phyloP scores from a whole-genome alignment of 2,888 invertebrate species.

The Mystacides longicornis region DNA sequence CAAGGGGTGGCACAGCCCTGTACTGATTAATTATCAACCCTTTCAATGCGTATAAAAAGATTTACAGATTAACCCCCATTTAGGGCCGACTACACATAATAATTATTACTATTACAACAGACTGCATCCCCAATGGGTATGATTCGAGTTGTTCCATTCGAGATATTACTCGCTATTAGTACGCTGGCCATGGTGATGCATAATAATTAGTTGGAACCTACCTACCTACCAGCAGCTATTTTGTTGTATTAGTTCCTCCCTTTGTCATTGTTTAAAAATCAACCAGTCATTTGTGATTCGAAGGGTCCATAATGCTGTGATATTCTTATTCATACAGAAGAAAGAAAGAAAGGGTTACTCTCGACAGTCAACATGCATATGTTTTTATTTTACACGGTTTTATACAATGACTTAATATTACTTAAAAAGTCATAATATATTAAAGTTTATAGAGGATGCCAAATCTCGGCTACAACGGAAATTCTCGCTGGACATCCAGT shows the following conservation, averaged over 20 bases:
- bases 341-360: not conserved
- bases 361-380: no score
- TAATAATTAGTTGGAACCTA: not conserved
- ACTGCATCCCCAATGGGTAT: not conserved
- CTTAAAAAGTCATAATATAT: no score
- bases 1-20: not conserved
- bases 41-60: slow-evolving; percentile 23
- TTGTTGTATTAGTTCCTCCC: no score
- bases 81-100: not conserved
- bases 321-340: not conserved
- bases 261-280: not conserved
- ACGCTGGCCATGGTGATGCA: not conserved
- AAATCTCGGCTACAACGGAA: no score
- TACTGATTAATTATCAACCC: slow-evolving; percentile 12
- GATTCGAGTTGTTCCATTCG: not conserved
- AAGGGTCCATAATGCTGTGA: not conserved
- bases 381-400: no score
- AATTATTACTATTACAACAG: not conserved
- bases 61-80: slow-evolving; percentile 22
- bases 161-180: not conserved
- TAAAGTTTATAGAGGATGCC: no score
- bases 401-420: no score
- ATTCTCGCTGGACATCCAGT: no score
- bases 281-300: not conserved
- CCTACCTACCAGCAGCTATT: no score